phyloP scores from a whole-genome alignment of 1,140 invertebrate species.

The Contarinia nasturtii region DNA sequence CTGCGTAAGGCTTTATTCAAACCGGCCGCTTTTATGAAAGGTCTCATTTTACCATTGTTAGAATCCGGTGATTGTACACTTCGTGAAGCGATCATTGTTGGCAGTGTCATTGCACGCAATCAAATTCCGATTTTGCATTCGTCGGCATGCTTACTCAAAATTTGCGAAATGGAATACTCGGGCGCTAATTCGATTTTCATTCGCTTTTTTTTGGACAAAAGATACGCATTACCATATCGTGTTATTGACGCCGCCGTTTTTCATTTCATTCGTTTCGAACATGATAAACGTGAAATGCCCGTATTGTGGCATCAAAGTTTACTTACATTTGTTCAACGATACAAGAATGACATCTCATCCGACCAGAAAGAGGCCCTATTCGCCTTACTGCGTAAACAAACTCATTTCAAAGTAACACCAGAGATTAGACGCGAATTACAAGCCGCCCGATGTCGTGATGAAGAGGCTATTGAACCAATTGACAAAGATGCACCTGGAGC shows the following conservation, averaged over 20 bases:
- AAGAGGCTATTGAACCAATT: slow-evolving; percentile 31
- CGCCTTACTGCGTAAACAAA: slow-evolving; percentile 55
- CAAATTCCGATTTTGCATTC: slow-evolving; percentile 95
- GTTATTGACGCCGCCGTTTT: slow-evolving; percentile 92
- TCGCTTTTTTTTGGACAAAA: slow-evolving; percentile 89
- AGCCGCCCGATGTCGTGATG: slow-evolving; percentile 62
- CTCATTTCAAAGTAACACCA: slow-evolving; percentile 61
- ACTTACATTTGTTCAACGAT: slow-evolving; percentile 84
- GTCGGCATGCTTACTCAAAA: slow-evolving; percentile 82
- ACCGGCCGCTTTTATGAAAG: slow-evolving; percentile 98
- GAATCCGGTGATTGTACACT: slow-evolving; percentile 87
- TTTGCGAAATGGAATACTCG: slow-evolving; percentile 94
- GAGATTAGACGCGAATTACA: slow-evolving; percentile 74
- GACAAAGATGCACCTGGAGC: slow-evolving; percentile 10
- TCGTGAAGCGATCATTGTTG: slow-evolving; percentile 86
- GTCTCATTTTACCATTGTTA: slow-evolving; percentile 76
- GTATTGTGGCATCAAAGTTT: slow-evolving; percentile 95
- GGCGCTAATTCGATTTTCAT: slow-evolving; percentile 96
- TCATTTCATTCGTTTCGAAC: slow-evolving; percentile 80
- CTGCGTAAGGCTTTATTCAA: slow-evolving; percentile 87
- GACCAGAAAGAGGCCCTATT: slow-evolving; percentile 81
- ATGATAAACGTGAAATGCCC: slow-evolving; percentile 65
- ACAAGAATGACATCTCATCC: slow-evolving; percentile 83
- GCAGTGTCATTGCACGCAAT: slow-evolving; percentile 75
- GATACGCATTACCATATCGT: slow-evolving; percentile 90